Base-by-base conservation (phyloP, 92 coral and sea anemone genomes). In the Isaurus tuberculatus region DNA sequence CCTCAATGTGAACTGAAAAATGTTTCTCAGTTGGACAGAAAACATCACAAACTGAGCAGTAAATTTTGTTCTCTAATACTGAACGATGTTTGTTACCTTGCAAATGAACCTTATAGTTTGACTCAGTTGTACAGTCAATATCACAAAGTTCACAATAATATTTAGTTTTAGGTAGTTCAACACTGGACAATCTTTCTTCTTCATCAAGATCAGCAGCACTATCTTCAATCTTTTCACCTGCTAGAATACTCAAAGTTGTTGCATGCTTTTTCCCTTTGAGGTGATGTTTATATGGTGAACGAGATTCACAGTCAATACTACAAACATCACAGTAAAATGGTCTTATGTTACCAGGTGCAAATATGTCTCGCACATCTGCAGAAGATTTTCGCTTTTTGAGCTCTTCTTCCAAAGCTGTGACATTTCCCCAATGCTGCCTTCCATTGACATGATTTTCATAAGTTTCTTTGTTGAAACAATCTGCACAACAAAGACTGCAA, bases 301-400 rank as follows among this genome's bases (percentile, higher is more conserved):
- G 71, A 16, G 86, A 81, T 3, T 74, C 64, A 53, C 90, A 87
- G 23, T 87, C 87, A 49, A 74, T 67, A 15, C 74, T 87, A 72
- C 90, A 87, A 16, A 82, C 72, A 34, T 87, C 90, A 53, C 90
- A 87, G 25, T 82, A 87, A 75, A 73, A 82, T 14, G 90, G 90
- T 19, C 28, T 25, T n/a, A 58, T 34, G 16, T 36, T 58, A 58
- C 82, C 28, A 19, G 82, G 82, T 58, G 82, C 82, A 57, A 77
- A 77, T 31, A 58, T 77, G 46, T 77, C 69, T 31, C 40, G 82
- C 53, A 58, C 58, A 57, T 77, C 82, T 57, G 65, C 27, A 15
- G 82, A 77, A 5, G 82, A 32, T 57, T 58, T 77, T 58, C 51
- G 33, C 28, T 77, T 77, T 14, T 67, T 58, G 4, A 77, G 67